A percentile compares a stretch with the other conserved stretches of the same genome.
Conservation (phyloP, 2,113 vertebrate species). For the Gadus chalcogrammus region DNA sequence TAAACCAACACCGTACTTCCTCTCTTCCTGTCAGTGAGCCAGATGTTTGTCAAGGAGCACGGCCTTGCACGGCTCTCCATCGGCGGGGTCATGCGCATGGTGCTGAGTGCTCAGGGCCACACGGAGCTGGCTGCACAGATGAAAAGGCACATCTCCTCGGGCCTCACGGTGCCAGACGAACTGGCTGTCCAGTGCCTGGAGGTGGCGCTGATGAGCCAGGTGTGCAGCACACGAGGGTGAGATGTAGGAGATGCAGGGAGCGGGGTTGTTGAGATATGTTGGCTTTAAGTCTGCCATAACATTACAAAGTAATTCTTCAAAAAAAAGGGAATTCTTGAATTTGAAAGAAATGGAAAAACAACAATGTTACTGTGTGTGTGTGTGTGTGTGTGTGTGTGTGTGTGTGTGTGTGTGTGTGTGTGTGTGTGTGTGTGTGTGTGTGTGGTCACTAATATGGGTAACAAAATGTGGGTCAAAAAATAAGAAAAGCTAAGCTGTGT, state of each 20-base stretch:
- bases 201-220: constrained; percentile 74
- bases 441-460: not conserved
- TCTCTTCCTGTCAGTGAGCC: constrained; percentile 74
- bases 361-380: no score
- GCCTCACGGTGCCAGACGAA: constrained; percentile 80
- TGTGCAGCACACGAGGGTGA: constrained; percentile 75
- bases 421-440: no score
- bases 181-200: constrained; percentile 85
- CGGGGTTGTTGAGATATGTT: not conserved
- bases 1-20: not conserved
- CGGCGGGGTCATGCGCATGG: constrained; percentile 73
- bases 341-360: no score
- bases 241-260: not conserved
- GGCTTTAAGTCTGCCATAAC: not conserved
- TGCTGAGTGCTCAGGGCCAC: constrained; percentile 71
- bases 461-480: no score
- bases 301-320: not conserved
- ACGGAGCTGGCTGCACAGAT: constrained; percentile 74
- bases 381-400: no score
- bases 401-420: no score
- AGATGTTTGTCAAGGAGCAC: constrained; percentile 74
- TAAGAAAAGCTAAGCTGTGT: not conserved
- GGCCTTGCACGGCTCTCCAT: constrained; percentile 81
- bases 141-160: constrained; percentile 76
- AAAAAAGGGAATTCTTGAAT: no score